Conservation (phyloP, 2,888 invertebrate genomes). For the Metellina segmentata region DNA sequence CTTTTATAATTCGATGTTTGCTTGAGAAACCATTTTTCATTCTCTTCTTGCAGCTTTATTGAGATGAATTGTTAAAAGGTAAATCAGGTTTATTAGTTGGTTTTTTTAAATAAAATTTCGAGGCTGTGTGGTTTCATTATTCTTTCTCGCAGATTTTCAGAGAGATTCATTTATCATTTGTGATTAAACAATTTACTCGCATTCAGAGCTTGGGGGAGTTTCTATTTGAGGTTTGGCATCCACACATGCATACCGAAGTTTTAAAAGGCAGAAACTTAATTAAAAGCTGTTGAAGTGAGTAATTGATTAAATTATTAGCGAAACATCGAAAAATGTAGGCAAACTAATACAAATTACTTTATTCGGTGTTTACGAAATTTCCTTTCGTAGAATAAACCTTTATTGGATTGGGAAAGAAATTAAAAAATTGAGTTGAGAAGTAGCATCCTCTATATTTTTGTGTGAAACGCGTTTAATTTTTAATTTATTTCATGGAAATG, state of each 20-base stretch:
- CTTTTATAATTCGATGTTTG: conserved; percentile 42
- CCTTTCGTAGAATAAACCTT: background rate
- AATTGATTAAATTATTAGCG: conserved; percentile 16
- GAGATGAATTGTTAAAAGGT: conserved; percentile 71
- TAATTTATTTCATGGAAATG: too few relatives aligned
- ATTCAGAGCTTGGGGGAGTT: background rate
- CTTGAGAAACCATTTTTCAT: conserved; percentile 57
- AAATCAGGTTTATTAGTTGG: conserved; percentile 33
- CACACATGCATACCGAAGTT: background rate
- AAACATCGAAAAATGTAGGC: conserved; percentile 1
- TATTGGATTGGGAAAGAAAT: background rate
- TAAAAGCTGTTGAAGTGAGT: background rate
- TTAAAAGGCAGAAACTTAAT: conserved; percentile 9
- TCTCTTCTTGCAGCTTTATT: conserved; percentile 56
- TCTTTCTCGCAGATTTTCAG: conserved; percentile 11
- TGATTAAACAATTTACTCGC: conserved; percentile 28
- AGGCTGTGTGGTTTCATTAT: conserved; percentile 8
- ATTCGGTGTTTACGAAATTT: background rate
- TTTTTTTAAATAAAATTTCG: background rate
- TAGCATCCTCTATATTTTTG: too few relatives aligned
- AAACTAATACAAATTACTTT: conserved; percentile 2
- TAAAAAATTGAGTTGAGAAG: background rate
- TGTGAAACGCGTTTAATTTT: too few relatives aligned
- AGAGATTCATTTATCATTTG: conserved; percentile 37
- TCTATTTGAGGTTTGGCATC: background rate